Conservation (phyloP, 2,797 vertebrate species). For the Bradypodion pumilum region DNA sequence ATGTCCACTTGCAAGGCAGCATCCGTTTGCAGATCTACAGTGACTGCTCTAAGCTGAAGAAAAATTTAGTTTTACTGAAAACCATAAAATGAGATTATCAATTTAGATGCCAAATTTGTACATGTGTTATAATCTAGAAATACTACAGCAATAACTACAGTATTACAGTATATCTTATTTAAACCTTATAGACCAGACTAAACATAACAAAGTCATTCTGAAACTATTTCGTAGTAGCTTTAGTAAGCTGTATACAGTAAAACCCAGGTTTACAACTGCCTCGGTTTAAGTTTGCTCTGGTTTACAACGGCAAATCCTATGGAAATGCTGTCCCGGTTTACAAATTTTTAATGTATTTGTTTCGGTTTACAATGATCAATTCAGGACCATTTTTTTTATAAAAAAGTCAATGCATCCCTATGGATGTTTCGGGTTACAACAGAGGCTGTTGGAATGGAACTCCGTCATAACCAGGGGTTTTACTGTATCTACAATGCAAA, state of each 20-base stretch:
- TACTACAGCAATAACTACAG: constrained; percentile 7
- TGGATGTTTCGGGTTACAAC: too few species aligned
- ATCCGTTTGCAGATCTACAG: constrained; percentile 96
- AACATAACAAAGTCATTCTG: not conserved
- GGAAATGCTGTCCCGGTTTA: too few species aligned
- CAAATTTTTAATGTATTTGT: too few species aligned
- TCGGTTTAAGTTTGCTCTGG: too few species aligned
- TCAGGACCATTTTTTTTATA: too few species aligned
- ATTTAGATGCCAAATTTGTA: not conserved
- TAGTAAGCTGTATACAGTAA: not conserved
- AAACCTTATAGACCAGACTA: not conserved
- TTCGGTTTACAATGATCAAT: too few species aligned
- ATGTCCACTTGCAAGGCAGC: constrained; percentile 98
- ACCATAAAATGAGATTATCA: not conserved
- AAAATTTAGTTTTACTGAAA: constrained; percentile 35
- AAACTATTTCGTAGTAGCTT: not conserved
- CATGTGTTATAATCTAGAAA: constrained; percentile 22
- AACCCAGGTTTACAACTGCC: too few species aligned
- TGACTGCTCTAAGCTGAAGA: constrained; percentile 90
- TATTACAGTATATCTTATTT: not conserved
- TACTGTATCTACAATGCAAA: not conserved
- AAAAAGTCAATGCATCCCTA: too few species aligned
- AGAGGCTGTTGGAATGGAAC: too few species aligned
- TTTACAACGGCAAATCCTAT: too few species aligned
- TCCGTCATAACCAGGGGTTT: too few species aligned